phyloP scores from a whole-genome alignment of 2,113 vertebrate genomes.

The Hemiprocne comata region DNA sequence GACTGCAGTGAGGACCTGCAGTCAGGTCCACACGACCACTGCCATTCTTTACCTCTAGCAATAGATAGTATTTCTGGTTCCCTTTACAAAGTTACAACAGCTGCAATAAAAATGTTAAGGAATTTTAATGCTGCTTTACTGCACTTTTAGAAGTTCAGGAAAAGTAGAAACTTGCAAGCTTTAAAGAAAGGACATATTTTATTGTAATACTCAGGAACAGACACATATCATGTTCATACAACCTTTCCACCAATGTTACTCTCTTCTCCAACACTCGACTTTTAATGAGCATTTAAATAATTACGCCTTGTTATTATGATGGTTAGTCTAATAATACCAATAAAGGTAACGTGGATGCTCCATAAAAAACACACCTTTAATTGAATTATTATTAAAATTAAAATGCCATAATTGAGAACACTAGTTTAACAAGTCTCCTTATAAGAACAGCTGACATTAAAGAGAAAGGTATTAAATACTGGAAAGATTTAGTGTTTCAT shows the following conservation, averaged over 20 bases:
- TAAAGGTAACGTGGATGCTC: slow-evolving; percentile 50
- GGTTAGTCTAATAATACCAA: slow-evolving; percentile 63
- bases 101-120: slow-evolving; percentile 41
- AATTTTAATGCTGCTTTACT: slow-evolving; percentile 48
- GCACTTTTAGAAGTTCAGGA: slow-evolving; percentile 27
- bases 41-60: slow-evolving; percentile 5
- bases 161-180: slow-evolving; percentile 36
- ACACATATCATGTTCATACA: slow-evolving; percentile 1
- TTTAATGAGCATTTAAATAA: slow-evolving; percentile 71
- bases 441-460: slow-evolving; percentile 11
- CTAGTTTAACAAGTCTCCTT: slow-evolving; percentile 50
- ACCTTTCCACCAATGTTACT: not conserved
- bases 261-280: not conserved
- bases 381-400: slow-evolving; percentile 66
- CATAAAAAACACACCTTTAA: slow-evolving; percentile 71
- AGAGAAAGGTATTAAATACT: slow-evolving; percentile 21
- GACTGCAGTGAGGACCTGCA: not conserved
- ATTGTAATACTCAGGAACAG: slow-evolving; percentile 44
- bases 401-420: slow-evolving; percentile 52
- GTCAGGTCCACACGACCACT: not conserved
- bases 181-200: slow-evolving; percentile 55
- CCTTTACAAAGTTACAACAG: slow-evolving; percentile 19
- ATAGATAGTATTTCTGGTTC: not conserved
- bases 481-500: not conserved
- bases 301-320: slow-evolving; percentile 52